Conservation (phyloP, 2,888 invertebrate species). For the Drosophila ustulata region DNA sequence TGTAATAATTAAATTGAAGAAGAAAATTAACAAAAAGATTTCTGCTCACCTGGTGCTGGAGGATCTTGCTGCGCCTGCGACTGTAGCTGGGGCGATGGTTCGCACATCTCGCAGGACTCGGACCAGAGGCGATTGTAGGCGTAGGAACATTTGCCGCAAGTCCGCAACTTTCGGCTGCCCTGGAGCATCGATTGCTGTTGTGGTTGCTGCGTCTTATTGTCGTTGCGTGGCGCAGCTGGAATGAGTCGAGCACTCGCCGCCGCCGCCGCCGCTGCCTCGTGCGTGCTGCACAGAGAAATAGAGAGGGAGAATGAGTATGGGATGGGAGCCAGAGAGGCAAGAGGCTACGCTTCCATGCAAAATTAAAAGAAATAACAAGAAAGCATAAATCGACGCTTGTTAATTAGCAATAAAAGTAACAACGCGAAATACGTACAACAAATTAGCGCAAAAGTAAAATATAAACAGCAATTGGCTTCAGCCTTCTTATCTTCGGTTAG, state of each 20-base stretch:
- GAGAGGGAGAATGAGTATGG: not conserved
- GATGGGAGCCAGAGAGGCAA: not conserved
- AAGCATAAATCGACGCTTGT: not conserved
- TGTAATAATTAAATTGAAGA: too few relatives aligned
- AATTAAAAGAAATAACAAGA: not conserved
- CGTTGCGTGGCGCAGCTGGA: slow-evolving; percentile 67
- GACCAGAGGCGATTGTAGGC: slow-evolving; percentile 94
- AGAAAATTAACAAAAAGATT: too few relatives aligned
- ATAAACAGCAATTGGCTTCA: not conserved
- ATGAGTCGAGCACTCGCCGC: slow-evolving; percentile 45
- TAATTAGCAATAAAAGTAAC: slow-evolving; percentile 3
- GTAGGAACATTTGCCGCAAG: slow-evolving; percentile 94
- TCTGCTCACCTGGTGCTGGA: slow-evolving; percentile 36
- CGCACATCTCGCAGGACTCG: slow-evolving; percentile 93
- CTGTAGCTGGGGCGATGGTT: slow-evolving; percentile 71
- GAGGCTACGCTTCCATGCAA: not conserved
- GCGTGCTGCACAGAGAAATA: slow-evolving; percentile 15
- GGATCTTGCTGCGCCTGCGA: slow-evolving; percentile 9
- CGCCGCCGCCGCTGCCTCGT: slow-evolving; percentile 37
- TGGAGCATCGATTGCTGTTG: slow-evolving; percentile 46
- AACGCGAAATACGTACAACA: not conserved
- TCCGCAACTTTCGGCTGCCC: slow-evolving; percentile 90
- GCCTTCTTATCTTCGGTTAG: slow-evolving; percentile 4
- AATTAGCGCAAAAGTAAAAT: not conserved
- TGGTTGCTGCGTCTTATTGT: slow-evolving; percentile 77